Conservation (phyloP, 2,888 invertebrate species). For the Dicranocentrus wangi region DNA sequence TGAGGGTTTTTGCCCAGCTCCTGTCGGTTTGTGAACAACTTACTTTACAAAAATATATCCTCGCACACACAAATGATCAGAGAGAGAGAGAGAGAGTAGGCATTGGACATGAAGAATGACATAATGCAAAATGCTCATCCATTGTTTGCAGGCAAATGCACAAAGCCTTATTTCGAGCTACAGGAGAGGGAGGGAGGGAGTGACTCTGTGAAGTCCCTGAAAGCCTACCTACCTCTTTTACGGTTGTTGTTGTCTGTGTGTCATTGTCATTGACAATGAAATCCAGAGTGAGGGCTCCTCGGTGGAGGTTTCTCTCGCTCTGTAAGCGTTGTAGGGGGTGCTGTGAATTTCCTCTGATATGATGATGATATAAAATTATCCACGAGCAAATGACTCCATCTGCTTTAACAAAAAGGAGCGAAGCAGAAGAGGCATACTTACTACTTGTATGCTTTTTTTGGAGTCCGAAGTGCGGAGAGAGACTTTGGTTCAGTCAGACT, state of each 20-base stretch:
- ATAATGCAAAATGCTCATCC: slow-evolving; percentile 45
- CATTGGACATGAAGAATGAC: slow-evolving; percentile 25
- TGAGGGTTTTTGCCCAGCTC: slow-evolving; percentile 27
- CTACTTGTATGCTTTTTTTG: not conserved
- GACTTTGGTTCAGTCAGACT: not conserved
- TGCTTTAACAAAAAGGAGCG: slow-evolving; percentile 34
- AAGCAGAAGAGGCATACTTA: not conserved
- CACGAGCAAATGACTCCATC: slow-evolving; percentile 60
- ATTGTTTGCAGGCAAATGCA: slow-evolving; percentile 70
- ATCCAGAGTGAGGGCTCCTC: slow-evolving; percentile 47
- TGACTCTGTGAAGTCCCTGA: slow-evolving; percentile 53
- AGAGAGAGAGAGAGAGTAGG: no score
- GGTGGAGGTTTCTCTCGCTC: slow-evolving; percentile 17
- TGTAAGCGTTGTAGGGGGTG: slow-evolving; percentile 54
- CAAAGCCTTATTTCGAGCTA: no score
- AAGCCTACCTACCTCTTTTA: slow-evolving; percentile 41
- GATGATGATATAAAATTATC: slow-evolving; percentile 57
- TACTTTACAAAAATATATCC: slow-evolving; percentile 32
- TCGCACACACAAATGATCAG: slow-evolving; percentile 7
- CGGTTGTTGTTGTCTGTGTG: slow-evolving; percentile 8
- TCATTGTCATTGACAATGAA: slow-evolving; percentile 59
- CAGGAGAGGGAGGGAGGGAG: slow-evolving; percentile 42
- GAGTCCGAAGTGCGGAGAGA: not conserved
- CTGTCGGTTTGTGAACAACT: slow-evolving; percentile 14
- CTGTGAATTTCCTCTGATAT: slow-evolving; percentile 23